A percentile compares a stretch with the other conserved stretches of the same genome.
Evolutionary conservation across 1,140 invertebrate genomes (phyloP).

Genomic region (Phocides pigmalion): DNA sequence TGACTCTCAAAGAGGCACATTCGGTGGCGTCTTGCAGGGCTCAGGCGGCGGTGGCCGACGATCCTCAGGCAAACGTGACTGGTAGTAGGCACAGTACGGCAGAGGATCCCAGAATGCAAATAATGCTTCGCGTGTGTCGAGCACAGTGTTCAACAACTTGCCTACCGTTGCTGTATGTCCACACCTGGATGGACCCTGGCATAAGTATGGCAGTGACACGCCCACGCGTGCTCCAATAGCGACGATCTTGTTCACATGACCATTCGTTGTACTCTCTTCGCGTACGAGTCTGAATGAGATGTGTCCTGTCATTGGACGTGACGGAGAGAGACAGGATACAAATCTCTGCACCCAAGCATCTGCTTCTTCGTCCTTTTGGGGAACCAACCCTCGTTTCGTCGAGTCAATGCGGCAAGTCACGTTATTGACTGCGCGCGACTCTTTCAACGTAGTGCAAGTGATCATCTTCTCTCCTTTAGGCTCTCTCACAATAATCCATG

Average conservation of each 20-base stretch:
- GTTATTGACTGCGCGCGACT: slow-evolving; percentile 89
- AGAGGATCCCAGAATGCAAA: slow-evolving; percentile 93
- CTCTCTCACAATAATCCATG: slow-evolving; percentile 90
- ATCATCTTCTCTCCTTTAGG: slow-evolving; percentile 89
- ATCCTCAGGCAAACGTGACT: slow-evolving; percentile 88
- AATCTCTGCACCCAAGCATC: slow-evolving; percentile 89
- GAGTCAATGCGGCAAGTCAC: slow-evolving; percentile 90
- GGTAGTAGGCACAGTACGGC: slow-evolving; percentile 92
- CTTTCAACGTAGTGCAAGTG: slow-evolving; percentile 91
- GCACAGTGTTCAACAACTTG: slow-evolving; percentile 86
- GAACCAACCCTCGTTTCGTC: slow-evolving; percentile 87
- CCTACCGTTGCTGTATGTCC: slow-evolving; percentile 84
- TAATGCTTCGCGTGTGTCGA: slow-evolving; percentile 90
- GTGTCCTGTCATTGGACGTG: slow-evolving; percentile 88
- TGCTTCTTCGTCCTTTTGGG: slow-evolving; percentile 87
- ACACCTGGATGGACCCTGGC: slow-evolving; percentile 86
- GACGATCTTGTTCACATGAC: slow-evolving; percentile 69
- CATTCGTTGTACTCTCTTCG: slow-evolving; percentile 74
- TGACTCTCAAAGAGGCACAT: slow-evolving; percentile 75
- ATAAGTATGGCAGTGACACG: slow-evolving; percentile 90
- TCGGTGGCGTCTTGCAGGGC: slow-evolving; percentile 74
- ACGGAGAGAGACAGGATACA: slow-evolving; percentile 85
- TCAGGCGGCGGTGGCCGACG: slow-evolving; percentile 62
- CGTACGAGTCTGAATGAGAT: slow-evolving; percentile 89
- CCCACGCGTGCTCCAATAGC: slow-evolving; percentile 89